Conservation (phyloP, 2,888 invertebrate genomes). For the Ceraclea dissimilis region DNA sequence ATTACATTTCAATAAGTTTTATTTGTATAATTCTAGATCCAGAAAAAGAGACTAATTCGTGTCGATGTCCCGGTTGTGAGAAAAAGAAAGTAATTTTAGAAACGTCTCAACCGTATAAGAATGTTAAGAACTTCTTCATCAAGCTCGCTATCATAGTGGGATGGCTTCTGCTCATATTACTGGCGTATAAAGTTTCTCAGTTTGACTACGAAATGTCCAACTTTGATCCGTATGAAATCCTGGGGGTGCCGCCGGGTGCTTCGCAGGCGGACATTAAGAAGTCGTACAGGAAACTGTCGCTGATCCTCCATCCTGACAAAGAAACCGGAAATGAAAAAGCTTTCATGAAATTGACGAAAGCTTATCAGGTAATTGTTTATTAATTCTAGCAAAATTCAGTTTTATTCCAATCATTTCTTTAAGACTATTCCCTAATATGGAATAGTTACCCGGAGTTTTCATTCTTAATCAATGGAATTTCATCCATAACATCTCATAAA, state of each 20-base stretch:
- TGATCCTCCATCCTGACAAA: slow-evolving; percentile 95
- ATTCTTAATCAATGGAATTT: no score
- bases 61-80: slow-evolving; percentile 84
- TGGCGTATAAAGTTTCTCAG: slow-evolving; percentile 89
- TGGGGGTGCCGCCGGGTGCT: slow-evolving; percentile 82
- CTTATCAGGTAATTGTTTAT: slow-evolving; percentile 69
- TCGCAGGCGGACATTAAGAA: slow-evolving; percentile 86
- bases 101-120: slow-evolving; percentile 82
- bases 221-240: slow-evolving; percentile 97
- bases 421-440: not conserved
- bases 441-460: no score
- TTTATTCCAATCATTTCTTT: no score
- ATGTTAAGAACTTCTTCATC: slow-evolving; percentile 71
- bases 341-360: slow-evolving; percentile 96
- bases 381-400: no score
- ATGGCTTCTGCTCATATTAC: slow-evolving; percentile 72
- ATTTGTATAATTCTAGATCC: slow-evolving; percentile 75
- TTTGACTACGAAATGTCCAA: slow-evolving; percentile 98
- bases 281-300: slow-evolving; percentile 88
- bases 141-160: slow-evolving; percentile 72
- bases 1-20: no score
- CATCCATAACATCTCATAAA: no score
- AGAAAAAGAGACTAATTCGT: slow-evolving; percentile 66
- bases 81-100: slow-evolving; percentile 76
- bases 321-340: slow-evolving; percentile 94